Evolutionary conservation across 2,888 invertebrate species (phyloP).

Genomic region (Lydus trimaculatus): DNA sequence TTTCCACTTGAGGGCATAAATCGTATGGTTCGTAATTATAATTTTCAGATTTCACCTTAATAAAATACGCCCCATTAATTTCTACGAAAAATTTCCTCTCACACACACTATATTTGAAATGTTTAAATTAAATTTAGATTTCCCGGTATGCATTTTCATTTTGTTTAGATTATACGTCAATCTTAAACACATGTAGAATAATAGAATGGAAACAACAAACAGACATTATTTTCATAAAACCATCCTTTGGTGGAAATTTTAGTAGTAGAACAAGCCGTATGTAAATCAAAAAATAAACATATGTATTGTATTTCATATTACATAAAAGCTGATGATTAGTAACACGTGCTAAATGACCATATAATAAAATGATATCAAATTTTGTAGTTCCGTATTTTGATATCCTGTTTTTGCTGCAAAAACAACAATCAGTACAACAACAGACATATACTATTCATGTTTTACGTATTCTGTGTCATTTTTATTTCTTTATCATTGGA

Average conservation of each 20-base stretch:
- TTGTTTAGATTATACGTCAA: neutral
- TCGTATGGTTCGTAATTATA: neutral
- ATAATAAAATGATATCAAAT: neutral
- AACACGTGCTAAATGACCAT: neutral
- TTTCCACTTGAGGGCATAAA: neutral
- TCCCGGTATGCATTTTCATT: neutral
- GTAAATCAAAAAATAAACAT: neutral
- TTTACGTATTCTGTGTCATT: no score
- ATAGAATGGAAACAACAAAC: neutral
- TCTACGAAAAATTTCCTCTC: no score
- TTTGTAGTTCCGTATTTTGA: neutral
- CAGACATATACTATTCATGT: neutral
- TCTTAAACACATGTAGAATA: neutral
- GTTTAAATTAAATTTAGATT: neutral
- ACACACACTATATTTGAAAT: neutral
- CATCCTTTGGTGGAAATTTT: neutral
- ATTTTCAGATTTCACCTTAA: neutral
- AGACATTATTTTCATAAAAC: neutral
- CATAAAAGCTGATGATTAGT: neutral
- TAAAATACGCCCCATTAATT: neutral
- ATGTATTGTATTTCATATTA: slow-evolving; percentile 1
- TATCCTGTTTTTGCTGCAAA: neutral
- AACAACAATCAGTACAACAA: neutral
- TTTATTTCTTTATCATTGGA: neutral
- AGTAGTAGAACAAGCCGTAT: neutral